phyloP scores from a whole-genome alignment of 2,888 invertebrate species.

The Hydrotaea diabolus region DNA sequence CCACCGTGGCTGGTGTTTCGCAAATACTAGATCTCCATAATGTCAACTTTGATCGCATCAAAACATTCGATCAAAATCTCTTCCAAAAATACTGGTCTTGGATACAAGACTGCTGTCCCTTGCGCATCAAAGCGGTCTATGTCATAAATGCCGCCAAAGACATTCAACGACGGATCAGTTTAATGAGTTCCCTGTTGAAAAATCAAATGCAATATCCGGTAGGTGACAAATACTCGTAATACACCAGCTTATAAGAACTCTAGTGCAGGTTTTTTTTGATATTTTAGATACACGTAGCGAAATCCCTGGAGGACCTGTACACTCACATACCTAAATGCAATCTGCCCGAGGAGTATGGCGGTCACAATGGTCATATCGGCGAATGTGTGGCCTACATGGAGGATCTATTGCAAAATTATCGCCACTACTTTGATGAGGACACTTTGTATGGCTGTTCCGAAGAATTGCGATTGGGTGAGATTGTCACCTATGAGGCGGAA shows the following conservation, averaged over 20 bases:
- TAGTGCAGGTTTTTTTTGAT: neutral
- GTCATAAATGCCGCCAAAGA: slow-evolving; percentile 75
- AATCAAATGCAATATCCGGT: slow-evolving; percentile 72
- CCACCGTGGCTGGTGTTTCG: slow-evolving; percentile 74
- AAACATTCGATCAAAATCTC: slow-evolving; percentile 71
- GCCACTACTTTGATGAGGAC: slow-evolving; percentile 75
- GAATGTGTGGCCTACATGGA: slow-evolving; percentile 76
- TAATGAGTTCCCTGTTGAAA: slow-evolving; percentile 71
- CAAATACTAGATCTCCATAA: slow-evolving; percentile 74
- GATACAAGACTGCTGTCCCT: slow-evolving; percentile 73
- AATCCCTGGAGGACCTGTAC: slow-evolving; percentile 71
- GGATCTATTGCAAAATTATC: slow-evolving; percentile 74
- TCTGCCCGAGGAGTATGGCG: slow-evolving; percentile 76
- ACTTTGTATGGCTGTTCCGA: slow-evolving; percentile 74
- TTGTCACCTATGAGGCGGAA: slow-evolving; percentile 74
- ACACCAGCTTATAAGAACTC: neutral
- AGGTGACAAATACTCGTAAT: neutral
- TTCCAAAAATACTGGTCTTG: slow-evolving; percentile 75
- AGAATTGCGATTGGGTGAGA: slow-evolving; percentile 72
- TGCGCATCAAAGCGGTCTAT: slow-evolving; percentile 73
- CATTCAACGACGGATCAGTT: slow-evolving; percentile 70
- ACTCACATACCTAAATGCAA: slow-evolving; percentile 73
- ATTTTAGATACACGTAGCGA: slow-evolving; percentile 71
- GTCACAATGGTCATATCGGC: slow-evolving; percentile 73
- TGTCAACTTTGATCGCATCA: slow-evolving; percentile 71